A percentile compares a stretch with the other conserved stretches of the same genome.
Evolutionary conservation across 2,797 vertebrate species (phyloP).

Genomic region (Paedocypris micromegethes): DNA sequence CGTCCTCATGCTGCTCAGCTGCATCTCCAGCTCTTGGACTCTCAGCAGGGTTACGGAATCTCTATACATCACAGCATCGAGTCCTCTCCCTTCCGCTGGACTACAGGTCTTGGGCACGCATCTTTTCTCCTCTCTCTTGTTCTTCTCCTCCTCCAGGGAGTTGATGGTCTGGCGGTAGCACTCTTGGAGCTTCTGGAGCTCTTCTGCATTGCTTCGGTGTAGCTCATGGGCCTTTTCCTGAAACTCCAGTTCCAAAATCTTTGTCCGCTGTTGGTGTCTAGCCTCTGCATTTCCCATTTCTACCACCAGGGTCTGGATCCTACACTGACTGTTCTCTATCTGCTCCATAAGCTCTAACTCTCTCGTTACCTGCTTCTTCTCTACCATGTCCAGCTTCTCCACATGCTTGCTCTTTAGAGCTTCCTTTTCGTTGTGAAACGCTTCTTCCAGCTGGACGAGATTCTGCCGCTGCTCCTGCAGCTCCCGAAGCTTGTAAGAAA

Average conservation of each 20-base stretch:
- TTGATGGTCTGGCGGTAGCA: constrained; percentile 74
- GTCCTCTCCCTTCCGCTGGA: constrained; percentile 53
- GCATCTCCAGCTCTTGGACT: constrained; percentile 88
- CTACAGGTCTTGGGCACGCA: constrained; percentile 24
- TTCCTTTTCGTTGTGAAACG: constrained; percentile 67
- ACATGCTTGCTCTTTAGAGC: constrained; percentile 72
- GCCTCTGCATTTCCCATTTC: constrained; percentile 77
- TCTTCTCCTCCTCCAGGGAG: constrained; percentile 67
- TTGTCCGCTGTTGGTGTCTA: constrained; percentile 74
- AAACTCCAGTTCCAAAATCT: constrained; percentile 79
- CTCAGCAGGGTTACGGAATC: constrained; percentile 77
- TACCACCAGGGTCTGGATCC: constrained; percentile 69
- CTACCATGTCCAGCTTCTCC: constrained; percentile 69
- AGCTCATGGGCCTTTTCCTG: constrained; percentile 78
- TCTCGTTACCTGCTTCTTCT: constrained; percentile 67
- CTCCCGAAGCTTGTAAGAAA: constrained; percentile 67
- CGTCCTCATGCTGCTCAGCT: constrained; percentile 87
- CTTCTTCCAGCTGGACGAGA: constrained; percentile 67
- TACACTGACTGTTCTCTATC: constrained; percentile 66
- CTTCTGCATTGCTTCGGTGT: constrained; percentile 74
- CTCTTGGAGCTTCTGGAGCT: constrained; percentile 78
- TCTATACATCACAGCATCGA: constrained; percentile 34
- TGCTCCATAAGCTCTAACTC: constrained; percentile 76
- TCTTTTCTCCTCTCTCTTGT: constrained; percentile 48
- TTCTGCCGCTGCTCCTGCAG: constrained; percentile 67